These are phyloP conservation scores for Microctenopoma lineatum DNA, from an alignment of 2,797 vertebrate species.

Conservation along the genomic window DNA sequence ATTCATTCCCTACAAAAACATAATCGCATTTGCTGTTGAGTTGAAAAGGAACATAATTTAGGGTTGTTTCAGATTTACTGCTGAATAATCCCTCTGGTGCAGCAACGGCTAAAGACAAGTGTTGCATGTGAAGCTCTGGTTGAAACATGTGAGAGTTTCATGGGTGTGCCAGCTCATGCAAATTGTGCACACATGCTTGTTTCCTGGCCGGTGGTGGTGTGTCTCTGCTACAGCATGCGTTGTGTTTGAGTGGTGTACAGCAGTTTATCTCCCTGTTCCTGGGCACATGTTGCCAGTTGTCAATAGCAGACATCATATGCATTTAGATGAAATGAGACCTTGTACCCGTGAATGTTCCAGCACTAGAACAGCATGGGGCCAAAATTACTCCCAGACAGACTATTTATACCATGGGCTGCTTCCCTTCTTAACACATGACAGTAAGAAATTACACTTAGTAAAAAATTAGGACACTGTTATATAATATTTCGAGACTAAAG, in stretches of 20 bases:
- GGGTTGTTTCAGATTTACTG: constrained; percentile 11
- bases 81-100: not conserved
- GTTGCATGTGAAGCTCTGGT: constrained; percentile 18
- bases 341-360: constrained; percentile 56
- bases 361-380: constrained; percentile 49
- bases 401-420: constrained; percentile 64
- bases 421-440: constrained; percentile 53
- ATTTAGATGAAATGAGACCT: constrained; percentile 59
- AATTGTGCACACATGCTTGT: constrained; percentile 26
- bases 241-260: constrained; percentile 26
- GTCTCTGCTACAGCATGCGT: constrained; percentile 29
- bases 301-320: constrained; percentile 46
- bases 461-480: constrained; percentile 2
- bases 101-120: not conserved
- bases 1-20: too few species aligned
- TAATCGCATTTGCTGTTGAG: too few species aligned
- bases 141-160: not conserved
- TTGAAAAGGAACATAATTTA: too few species aligned
- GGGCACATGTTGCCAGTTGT: constrained; percentile 45
- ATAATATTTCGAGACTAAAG: too few species aligned
- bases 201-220: constrained; percentile 38
- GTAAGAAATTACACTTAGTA: constrained; percentile 41
- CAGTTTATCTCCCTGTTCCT: constrained; percentile 48
- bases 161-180: constrained; percentile 29
- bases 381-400: constrained; percentile 60